phyloP scores from a whole-genome alignment of 2,113 vertebrate genomes.

The Pycnonotus jocosus region DNA sequence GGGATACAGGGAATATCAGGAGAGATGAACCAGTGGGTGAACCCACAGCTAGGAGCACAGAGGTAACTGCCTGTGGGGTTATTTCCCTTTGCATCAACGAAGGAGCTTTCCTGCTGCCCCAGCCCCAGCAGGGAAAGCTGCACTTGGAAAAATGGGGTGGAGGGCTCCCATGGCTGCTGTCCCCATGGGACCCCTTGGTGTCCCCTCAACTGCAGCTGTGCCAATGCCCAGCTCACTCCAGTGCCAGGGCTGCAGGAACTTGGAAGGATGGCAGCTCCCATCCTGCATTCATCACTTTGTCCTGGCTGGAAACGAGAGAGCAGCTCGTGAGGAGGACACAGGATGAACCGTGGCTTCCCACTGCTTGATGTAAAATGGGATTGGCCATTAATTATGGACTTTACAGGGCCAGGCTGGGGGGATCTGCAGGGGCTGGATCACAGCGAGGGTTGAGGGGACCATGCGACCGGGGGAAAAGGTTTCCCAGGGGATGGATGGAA shows the following conservation, averaged over 20 bases:
- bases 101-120: background rate
- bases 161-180: background rate
- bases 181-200: background rate
- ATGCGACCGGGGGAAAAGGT: too few species aligned
- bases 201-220: fast-evolving
- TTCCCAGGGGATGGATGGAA: background rate
- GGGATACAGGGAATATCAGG: background rate
- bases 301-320: background rate
- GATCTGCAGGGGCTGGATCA: background rate
- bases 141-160: background rate
- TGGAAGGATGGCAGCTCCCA: background rate
- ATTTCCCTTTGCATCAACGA: background rate
- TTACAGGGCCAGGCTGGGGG: background rate
- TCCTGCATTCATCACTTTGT: background rate
- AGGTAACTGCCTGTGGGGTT: background rate
- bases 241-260: too few species aligned
- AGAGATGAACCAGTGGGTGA: fast-evolving
- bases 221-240: fast-evolving
- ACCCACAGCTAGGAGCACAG: background rate
- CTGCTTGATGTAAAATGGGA: background rate
- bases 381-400: background rate
- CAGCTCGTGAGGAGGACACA: fast-evolving
- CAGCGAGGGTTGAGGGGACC: too few species aligned
- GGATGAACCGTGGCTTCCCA: background rate
- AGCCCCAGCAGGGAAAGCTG: background rate